A percentile compares a stretch with the other conserved stretches of the same genome.
phyloP scores from a whole-genome alignment of 1,140 invertebrate genomes.

The Caligus rogercresseyi region DNA sequence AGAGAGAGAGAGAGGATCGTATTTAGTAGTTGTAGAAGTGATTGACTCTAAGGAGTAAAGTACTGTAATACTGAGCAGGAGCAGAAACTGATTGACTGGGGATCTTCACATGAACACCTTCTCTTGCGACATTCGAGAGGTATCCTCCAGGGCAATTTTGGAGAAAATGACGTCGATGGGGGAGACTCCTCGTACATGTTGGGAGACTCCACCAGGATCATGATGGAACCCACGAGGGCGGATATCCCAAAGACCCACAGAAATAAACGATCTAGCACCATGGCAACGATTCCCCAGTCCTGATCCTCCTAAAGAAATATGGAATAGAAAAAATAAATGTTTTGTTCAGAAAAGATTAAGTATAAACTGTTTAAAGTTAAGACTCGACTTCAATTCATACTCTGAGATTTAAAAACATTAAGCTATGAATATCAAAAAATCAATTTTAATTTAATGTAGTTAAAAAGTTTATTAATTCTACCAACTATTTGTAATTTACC shows the following conservation, averaged over 20 bases:
- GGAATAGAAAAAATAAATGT: no score
- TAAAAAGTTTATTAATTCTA: no score
- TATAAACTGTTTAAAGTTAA: background rate
- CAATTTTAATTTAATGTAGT: background rate
- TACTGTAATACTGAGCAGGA: no score
- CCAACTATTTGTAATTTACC: no score
- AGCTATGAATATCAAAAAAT: background rate
- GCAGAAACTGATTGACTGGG: no score
- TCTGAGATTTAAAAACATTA: conserved; percentile 7
- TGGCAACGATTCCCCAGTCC: conserved; percentile 98
- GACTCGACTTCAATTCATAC: no score
- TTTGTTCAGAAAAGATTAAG: background rate
- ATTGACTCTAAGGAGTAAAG: no score
- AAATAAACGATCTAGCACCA: conserved; percentile 92
- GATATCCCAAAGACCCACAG: conserved; percentile 78
- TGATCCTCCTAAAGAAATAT: conserved; percentile 65
- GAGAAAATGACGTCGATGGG: conserved; percentile 73
- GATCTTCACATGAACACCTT: background rate
- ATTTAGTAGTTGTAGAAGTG: no score
- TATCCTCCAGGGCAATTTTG: conserved; percentile 40
- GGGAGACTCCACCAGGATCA: conserved; percentile 71
- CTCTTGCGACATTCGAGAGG: background rate
- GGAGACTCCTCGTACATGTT: conserved; percentile 69
- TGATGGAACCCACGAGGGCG: conserved; percentile 60
- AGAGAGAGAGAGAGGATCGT: no score